These are phyloP conservation scores for Tachysurus fulvidraco DNA, from an alignment of 2,113 vertebrate genomes.

Conservation along the genomic window DNA sequence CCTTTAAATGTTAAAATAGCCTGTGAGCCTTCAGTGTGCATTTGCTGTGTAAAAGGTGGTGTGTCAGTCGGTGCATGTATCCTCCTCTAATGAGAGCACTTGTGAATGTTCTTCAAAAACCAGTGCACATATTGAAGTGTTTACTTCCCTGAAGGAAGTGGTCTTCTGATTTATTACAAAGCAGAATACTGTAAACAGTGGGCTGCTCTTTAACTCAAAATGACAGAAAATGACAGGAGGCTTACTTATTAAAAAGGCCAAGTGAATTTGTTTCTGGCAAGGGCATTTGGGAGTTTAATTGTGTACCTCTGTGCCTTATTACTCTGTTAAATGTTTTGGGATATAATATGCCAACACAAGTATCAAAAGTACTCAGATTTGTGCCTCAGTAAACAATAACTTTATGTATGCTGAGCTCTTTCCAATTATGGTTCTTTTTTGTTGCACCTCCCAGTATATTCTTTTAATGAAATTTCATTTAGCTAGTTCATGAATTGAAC, in stretches of 20 bases:
- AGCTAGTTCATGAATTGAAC: not conserved
- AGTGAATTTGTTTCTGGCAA: conserved; percentile 18
- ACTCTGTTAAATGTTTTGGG: not conserved
- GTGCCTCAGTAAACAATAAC: not conserved
- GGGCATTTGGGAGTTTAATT: conserved; percentile 28
- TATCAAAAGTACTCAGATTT: not conserved
- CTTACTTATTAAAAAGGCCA: conserved; percentile 40
- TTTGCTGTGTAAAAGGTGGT: conserved; percentile 21
- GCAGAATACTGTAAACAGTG: conserved; percentile 55
- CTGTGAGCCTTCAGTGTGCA: conserved; percentile 11
- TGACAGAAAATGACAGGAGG: conserved; percentile 44
- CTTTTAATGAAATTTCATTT: not conserved
- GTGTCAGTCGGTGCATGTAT: conserved; percentile 45
- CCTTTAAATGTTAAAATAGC: not conserved
- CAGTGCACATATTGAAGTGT: conserved; percentile 58
- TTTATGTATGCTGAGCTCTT: not conserved
- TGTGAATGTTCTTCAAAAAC: conserved; percentile 53
- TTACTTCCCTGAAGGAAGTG: conserved; percentile 56
- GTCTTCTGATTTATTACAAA: conserved; percentile 59
- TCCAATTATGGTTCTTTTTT: not conserved
- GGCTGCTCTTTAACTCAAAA: conserved; percentile 42
- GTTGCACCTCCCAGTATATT: not conserved
- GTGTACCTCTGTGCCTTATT: conserved; percentile 28
- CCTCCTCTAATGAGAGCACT: conserved; percentile 51
- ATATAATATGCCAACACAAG: not conserved